Conservation (phyloP, 2,888 invertebrate species). For the Heliconius erato region DNA sequence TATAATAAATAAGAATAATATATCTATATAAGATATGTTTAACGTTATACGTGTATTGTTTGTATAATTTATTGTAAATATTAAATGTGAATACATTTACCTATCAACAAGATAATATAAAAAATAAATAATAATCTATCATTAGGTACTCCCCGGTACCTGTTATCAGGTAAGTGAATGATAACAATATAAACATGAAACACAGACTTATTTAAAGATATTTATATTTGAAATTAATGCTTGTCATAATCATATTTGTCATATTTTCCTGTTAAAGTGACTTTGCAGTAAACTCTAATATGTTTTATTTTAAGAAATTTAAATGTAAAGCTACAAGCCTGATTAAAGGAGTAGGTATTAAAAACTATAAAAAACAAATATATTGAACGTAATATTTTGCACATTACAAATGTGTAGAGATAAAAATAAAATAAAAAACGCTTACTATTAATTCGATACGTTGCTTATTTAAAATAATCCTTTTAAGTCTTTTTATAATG, state of each 20-base stretch:
- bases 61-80: neutral
- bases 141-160: neutral
- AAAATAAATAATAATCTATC: neutral
- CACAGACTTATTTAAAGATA: neutral
- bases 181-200: neutral
- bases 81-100: neutral
- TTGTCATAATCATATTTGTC: neutral
- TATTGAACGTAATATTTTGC: too few relatives aligned
- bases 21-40: too few relatives aligned
- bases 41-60: too few relatives aligned
- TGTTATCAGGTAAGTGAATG: neutral
- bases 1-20: too few relatives aligned
- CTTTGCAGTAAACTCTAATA: neutral
- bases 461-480: too few relatives aligned
- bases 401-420: too few relatives aligned
- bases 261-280: slow-evolving; percentile 5
- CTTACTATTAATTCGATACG: too few relatives aligned
- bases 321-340: too few relatives aligned
- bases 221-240: neutral
- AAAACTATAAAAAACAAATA: too few relatives aligned
- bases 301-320: neutral
- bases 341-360: neutral
- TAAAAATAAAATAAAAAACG: too few relatives aligned
- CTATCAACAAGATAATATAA: neutral
- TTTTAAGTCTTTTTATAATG: too few relatives aligned